These are phyloP conservation scores for Plutella xylostella DNA, from an alignment of 2,888 invertebrate genomes.

Conservation along the genomic window DNA sequence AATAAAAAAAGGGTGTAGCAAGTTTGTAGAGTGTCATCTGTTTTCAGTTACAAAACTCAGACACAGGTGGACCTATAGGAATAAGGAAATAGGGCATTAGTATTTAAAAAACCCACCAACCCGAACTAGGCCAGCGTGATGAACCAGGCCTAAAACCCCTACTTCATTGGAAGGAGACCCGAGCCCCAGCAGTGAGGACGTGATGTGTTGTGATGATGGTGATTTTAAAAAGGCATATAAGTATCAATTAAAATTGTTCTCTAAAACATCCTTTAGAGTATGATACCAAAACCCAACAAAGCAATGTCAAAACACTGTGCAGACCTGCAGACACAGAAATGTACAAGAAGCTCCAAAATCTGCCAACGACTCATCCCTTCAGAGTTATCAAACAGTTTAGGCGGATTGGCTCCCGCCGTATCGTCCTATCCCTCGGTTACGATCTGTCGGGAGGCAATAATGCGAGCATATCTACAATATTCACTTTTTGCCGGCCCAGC, in stretches of 20 bases:
- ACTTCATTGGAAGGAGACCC: no score
- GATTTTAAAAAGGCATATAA: no score
- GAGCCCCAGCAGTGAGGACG: no score
- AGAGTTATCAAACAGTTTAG: not conserved
- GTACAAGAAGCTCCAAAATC: not conserved
- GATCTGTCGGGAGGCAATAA: constrained; percentile 36
- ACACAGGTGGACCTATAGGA: no score
- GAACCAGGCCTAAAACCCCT: no score
- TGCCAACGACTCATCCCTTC: not conserved
- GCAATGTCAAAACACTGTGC: no score
- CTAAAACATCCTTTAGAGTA: not conserved
- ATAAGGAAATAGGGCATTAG: no score
- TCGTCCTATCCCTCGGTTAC: constrained; percentile 26
- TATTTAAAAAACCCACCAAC: no score
- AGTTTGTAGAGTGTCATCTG: not conserved
- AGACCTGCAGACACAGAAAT: no score
- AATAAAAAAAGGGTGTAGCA: not conserved
- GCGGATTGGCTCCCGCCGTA: constrained; percentile 21
- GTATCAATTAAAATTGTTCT: no score
- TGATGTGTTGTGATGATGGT: no score
- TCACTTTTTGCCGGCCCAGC: constrained; percentile 54
- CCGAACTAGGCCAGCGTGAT: no score
- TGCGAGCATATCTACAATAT: constrained; percentile 64
- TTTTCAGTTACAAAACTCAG: not conserved
- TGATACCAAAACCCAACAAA: not conserved